These are phyloP conservation scores for Gavia stellata DNA, from an alignment of 2,113 vertebrate genomes.

Conservation along the genomic window DNA sequence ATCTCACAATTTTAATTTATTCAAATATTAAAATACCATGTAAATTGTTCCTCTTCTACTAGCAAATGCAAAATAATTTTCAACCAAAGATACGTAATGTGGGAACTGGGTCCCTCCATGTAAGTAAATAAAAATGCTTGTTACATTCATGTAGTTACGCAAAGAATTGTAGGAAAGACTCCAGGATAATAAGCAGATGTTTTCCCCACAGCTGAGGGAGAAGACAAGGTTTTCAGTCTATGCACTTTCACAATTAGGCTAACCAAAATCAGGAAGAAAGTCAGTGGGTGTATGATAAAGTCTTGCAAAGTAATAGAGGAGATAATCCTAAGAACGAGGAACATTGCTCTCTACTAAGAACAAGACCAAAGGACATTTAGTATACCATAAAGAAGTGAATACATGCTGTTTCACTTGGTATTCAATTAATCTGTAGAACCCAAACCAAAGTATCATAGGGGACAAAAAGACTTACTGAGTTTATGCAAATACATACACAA, in stretches of 20 bases:
- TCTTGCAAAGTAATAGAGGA: background rate
- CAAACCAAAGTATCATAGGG: background rate
- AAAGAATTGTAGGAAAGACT: background rate
- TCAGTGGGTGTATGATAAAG: background rate
- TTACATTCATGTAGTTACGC: background rate
- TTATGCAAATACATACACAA: background rate
- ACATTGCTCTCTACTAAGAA: background rate
- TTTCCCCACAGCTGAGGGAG: background rate
- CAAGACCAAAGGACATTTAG: background rate
- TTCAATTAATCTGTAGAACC: background rate
- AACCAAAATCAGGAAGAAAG: background rate
- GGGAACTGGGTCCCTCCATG: background rate
- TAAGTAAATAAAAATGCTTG: background rate
- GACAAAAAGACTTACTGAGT: background rate
- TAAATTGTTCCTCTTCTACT: constrained; percentile 4
- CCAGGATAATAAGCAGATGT: background rate
- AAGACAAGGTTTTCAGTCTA: background rate
- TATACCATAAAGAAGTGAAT: background rate
- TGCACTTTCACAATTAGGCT: background rate
- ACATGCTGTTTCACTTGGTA: background rate
- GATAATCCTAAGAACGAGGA: background rate
- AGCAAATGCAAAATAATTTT: constrained; percentile 10
- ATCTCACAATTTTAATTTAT: background rate
- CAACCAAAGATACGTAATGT: background rate
- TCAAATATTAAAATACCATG: background rate